A percentile compares a stretch with the other conserved stretches of the same genome.
Evolutionary conservation across 1,140 invertebrate genomes (phyloP).

Genomic region (Neodiprion lecontei): DNA sequence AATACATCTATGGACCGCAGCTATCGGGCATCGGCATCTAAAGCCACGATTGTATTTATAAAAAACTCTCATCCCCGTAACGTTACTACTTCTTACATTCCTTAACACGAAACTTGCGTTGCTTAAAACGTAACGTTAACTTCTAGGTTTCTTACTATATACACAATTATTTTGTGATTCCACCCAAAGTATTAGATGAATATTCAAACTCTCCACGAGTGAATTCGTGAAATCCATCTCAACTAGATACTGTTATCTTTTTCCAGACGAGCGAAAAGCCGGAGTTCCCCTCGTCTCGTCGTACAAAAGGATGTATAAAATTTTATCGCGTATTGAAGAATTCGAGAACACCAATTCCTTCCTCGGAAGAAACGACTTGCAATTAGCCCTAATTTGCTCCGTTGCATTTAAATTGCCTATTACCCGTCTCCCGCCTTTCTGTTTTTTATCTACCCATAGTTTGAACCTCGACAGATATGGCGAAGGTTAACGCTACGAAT

Average conservation of each 20-base stretch:
- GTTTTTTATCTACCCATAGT: background rate
- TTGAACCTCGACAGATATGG: background rate
- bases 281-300: background rate
- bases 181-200: too few species aligned
- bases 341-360: background rate
- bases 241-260: too few species aligned
- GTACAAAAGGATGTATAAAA: background rate
- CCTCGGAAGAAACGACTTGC: background rate
- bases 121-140: too few species aligned
- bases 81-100: too few species aligned
- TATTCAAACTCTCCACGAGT: too few species aligned
- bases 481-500: background rate
- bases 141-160: too few species aligned
- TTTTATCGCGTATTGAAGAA: conserved; percentile 1
- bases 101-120: too few species aligned
- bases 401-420: conserved; percentile 1
- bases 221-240: too few species aligned
- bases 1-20: background rate
- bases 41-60: too few species aligned
- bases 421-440: background rate
- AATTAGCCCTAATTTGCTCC: conserved; percentile 5
- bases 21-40: background rate
- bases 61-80: too few species aligned
- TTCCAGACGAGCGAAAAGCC: background rate
- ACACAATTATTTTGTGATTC: too few species aligned